phyloP scores from a whole-genome alignment of 2,113 vertebrate genomes.

The Nyctibius bracteatus region DNA sequence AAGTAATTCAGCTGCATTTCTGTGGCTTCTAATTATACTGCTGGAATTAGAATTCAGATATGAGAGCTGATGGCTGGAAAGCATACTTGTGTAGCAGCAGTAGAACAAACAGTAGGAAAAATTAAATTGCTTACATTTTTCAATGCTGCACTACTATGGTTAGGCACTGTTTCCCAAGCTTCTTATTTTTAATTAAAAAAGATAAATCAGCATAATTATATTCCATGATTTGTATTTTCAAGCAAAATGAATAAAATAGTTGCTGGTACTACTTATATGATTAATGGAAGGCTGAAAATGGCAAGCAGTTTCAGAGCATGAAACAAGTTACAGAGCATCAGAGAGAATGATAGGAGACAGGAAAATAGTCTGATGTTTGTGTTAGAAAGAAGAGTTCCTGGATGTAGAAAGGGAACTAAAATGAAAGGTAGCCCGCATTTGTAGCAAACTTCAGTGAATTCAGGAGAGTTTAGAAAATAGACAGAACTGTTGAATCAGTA shows the following conservation, averaged over 20 bases:
- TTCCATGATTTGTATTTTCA: not conserved
- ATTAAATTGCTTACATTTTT: slow-evolving; percentile 25
- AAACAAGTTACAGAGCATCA: not conserved
- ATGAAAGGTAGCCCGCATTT: not conserved
- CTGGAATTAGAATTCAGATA: not conserved
- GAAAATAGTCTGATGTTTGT: not conserved
- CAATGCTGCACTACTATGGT: not conserved
- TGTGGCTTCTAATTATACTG: not conserved
- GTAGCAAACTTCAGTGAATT: not conserved
- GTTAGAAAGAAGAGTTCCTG: not conserved
- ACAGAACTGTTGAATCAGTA: not conserved
- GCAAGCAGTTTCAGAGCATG: not conserved
- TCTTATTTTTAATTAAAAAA: slow-evolving; percentile 43
- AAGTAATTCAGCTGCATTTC: not conserved
- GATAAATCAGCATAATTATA: not conserved
- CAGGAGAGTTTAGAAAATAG: not conserved
- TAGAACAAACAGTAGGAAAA: not conserved
- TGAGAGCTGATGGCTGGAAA: not conserved
- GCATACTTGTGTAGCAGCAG: not conserved
- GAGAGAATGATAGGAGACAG: not conserved
- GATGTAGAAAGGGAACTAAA: not conserved
- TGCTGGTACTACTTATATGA: not conserved
- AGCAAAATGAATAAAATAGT: not conserved
- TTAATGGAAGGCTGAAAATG: not conserved
- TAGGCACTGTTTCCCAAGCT: not conserved